Conservation (phyloP, 2,888 invertebrate species). For the Andrena fulva region DNA sequence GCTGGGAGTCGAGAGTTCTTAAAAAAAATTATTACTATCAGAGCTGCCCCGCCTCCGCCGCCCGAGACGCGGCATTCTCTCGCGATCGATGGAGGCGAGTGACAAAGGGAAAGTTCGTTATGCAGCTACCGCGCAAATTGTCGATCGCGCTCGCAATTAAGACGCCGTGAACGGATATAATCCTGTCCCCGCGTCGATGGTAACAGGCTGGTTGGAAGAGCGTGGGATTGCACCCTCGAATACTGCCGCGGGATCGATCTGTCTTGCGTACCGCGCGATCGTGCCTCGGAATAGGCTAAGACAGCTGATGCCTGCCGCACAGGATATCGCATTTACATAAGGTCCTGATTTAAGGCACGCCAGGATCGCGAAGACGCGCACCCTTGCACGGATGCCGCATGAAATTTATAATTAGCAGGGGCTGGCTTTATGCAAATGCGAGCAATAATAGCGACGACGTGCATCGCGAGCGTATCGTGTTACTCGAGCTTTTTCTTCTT, state of each 20-base stretch:
- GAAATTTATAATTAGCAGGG: conserved; percentile 70
- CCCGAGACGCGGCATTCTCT: conserved; percentile 41
- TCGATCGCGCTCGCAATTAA: conserved; percentile 69
- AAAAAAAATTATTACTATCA: conserved; percentile 70
- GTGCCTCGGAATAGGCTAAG: conserved; percentile 63
- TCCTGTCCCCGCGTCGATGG: neutral
- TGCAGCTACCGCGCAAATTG: conserved; percentile 62
- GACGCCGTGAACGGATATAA: conserved; percentile 34
- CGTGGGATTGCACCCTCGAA: conserved; percentile 51
- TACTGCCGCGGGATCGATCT: neutral
- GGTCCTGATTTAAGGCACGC: conserved; percentile 56
- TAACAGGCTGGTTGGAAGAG: conserved; percentile 44
- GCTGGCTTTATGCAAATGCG: conserved; percentile 63
- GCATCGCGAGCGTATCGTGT: conserved; percentile 51
- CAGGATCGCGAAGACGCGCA: conserved; percentile 43
- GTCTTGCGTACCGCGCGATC: conserved; percentile 36
- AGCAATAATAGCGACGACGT: conserved; percentile 50
- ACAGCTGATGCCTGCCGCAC: conserved; percentile 65
- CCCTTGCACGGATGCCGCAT: conserved; percentile 61
- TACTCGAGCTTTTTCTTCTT: conserved; percentile 43
- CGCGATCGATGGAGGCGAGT: conserved; percentile 56
- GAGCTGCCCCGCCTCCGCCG: conserved; percentile 10
- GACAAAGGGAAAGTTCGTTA: conserved; percentile 72
- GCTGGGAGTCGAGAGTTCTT: conserved; percentile 65
- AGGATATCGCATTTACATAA: conserved; percentile 65